Evolutionary conservation across 2,797 vertebrate genomes (phyloP).

Genomic region (Podargus strigoides): DNA sequence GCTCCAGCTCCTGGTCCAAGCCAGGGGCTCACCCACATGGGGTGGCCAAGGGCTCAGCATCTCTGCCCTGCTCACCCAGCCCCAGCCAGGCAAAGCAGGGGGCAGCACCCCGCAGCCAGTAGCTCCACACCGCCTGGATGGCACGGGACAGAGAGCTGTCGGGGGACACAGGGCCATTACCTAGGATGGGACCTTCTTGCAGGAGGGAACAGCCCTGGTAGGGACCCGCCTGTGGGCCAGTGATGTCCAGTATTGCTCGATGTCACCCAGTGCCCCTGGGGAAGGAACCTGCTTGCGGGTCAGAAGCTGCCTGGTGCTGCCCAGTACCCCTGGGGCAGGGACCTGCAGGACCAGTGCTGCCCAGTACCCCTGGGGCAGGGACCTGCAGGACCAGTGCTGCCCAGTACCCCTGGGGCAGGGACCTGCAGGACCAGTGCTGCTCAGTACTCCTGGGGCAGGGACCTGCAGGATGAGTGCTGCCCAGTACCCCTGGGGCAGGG

Average conservation of each 20-base stretch:
- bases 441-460: fast-evolving
- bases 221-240: too few relatives aligned
- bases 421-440: neutral
- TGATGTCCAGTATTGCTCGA: too few relatives aligned
- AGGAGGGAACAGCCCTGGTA: too few relatives aligned
- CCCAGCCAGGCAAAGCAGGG: too few relatives aligned
- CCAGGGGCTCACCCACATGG: neutral
- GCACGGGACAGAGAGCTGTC: too few relatives aligned
- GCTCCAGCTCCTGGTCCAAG: neutral
- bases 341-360: neutral
- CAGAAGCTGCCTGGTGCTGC: neutral
- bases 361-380: neutral
- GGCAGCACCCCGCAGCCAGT: too few relatives aligned
- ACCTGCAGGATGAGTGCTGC: neutral
- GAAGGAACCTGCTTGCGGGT: neutral
- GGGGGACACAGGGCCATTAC: too few relatives aligned
- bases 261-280: too few relatives aligned
- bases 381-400: neutral
- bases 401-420: neutral
- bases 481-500: neutral
- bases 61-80: neutral
- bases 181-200: too few relatives aligned
- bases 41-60: neutral
- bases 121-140: too few relatives aligned
- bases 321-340: neutral